Conservation (phyloP, 2,888 invertebrate species). For the Lutraria lutraria region DNA sequence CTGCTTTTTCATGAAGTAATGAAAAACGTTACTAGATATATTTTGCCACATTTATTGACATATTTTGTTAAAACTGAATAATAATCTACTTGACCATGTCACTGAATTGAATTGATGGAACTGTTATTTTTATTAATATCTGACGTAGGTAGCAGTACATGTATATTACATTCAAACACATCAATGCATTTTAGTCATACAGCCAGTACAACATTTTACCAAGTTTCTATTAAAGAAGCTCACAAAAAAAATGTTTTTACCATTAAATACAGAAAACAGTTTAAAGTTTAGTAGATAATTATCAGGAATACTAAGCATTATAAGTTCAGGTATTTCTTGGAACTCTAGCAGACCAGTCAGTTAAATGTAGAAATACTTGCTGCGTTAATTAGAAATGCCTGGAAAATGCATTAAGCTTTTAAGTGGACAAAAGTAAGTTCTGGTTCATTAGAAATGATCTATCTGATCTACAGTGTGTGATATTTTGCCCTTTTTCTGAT, state of each 20-base stretch:
- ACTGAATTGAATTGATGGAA: neutral
- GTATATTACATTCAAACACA: neutral
- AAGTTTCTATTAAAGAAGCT: neutral
- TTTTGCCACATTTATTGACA: neutral
- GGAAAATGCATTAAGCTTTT: constrained; percentile 32
- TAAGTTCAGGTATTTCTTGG: neutral
- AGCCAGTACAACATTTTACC: neutral
- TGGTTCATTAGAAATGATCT: constrained; percentile 27
- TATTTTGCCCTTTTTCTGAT: neutral
- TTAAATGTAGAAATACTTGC: neutral
- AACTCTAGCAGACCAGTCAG: neutral
- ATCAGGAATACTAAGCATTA: neutral
- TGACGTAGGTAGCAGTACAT: neutral
- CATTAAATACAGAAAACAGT: neutral
- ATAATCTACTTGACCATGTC: neutral
- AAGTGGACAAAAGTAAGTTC: constrained; percentile 20
- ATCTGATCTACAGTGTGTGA: constrained; percentile 17
- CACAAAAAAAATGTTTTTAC: neutral
- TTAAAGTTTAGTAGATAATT: neutral
- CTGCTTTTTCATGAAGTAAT: neutral
- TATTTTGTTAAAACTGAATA: neutral
- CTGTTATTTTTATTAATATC: neutral
- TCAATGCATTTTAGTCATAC: neutral
- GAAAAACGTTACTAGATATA: too few relatives aligned
- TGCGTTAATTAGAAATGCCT: constrained; percentile 4